These are phyloP conservation scores for Theodoxus fluviatilis DNA, from an alignment of 2,888 invertebrate species.

Conservation along the genomic window DNA sequence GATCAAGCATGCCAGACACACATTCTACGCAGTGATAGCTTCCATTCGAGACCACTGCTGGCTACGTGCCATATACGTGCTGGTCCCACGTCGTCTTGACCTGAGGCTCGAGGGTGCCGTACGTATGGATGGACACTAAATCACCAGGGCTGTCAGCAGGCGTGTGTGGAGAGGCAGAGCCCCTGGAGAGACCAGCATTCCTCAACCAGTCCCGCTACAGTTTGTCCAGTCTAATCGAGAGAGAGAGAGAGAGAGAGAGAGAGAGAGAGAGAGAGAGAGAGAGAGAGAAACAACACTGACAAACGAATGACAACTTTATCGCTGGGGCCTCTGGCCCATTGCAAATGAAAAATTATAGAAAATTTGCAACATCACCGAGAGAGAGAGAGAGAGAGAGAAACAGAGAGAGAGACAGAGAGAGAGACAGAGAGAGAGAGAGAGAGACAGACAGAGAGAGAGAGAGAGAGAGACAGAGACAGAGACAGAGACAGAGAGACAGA, in stretches of 20 bases:
- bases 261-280: neutral
- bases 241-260: conserved; percentile 11
- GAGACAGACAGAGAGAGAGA: conserved; percentile 28
- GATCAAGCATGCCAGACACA: too few relatives aligned
- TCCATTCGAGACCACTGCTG: too few relatives aligned
- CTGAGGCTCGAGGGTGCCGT: too few relatives aligned
- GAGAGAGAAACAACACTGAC: neutral
- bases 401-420: conserved; percentile 28
- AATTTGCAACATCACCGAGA: neutral
- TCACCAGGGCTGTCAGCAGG: too few relatives aligned
- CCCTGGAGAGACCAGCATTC: too few relatives aligned
- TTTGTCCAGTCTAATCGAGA: too few relatives aligned
- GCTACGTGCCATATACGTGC: too few relatives aligned
- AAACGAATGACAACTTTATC: neutral
- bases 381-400: conserved; percentile 27
- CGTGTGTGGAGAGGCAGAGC: conserved; percentile 4
- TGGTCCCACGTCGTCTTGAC: too few relatives aligned
- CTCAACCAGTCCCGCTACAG: too few relatives aligned
- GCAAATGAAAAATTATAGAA: too few relatives aligned
- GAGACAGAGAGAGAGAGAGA: conserved; percentile 27
- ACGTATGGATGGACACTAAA: too few relatives aligned
- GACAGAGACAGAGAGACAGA: neutral
- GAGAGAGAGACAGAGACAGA: conserved; percentile 24
- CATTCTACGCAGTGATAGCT: too few relatives aligned
- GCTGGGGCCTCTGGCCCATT: neutral